Evolutionary conservation across 2,113 vertebrate genomes (phyloP).

Genomic region (Dicerorhinus sumatrensis): DNA sequence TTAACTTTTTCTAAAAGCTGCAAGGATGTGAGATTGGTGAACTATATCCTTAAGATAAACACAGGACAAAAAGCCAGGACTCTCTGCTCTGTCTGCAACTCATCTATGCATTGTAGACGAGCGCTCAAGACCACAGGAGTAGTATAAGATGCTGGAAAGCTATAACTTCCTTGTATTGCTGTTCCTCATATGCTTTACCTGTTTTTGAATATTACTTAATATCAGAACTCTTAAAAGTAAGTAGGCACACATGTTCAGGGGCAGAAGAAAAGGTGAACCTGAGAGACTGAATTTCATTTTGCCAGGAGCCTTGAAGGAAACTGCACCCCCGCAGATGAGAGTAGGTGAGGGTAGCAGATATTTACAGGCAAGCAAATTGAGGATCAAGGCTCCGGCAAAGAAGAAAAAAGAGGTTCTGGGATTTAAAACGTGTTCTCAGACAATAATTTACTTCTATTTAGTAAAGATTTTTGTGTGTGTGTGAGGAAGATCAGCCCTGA

Average conservation of each 20-base stretch:
- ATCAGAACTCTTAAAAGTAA: neutral
- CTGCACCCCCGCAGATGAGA: accelerated
- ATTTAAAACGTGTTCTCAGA: neutral
- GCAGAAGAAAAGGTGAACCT: neutral
- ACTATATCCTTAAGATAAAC: neutral
- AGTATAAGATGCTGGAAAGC: neutral
- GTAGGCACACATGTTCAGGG: neutral
- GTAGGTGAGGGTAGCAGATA: neutral
- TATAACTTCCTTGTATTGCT: neutral
- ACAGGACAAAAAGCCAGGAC: neutral
- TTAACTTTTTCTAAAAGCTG: neutral
- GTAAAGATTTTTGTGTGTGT: neutral
- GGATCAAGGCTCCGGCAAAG: neutral
- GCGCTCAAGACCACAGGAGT: accelerated
- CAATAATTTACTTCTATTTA: neutral
- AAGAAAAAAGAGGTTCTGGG: neutral
- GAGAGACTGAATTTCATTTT: neutral
- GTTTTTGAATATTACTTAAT: neutral
- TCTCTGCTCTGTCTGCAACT: neutral
- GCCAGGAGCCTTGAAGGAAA: neutral
- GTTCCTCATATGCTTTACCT: neutral
- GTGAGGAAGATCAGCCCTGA: no score
- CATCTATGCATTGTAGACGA: neutral
- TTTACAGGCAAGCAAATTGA: neutral
- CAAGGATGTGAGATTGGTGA: neutral